Percentiles rank a stretch among this genome's conserved stretches.
These are phyloP conservation scores for Sigmodon hispidus DNA, from an alignment of 2,113 vertebrate genomes.

Conservation along the genomic window DNA sequence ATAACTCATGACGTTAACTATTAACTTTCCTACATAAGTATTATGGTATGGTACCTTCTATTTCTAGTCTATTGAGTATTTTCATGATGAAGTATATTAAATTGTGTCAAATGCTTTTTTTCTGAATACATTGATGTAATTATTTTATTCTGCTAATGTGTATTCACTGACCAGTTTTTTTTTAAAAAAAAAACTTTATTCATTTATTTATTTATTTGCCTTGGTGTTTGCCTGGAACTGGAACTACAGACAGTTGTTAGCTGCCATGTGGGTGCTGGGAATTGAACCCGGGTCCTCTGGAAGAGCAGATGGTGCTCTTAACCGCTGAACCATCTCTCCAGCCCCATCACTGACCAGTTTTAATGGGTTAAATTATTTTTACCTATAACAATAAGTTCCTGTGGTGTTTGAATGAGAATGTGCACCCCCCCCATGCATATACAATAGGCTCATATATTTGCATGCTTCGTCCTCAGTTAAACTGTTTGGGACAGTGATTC, in stretches of 20 bases:
- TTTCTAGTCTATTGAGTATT: neutral
- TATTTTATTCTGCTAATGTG: neutral
- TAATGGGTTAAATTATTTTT: neutral
- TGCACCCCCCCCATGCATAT: fast-evolving
- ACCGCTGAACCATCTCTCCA: no score
- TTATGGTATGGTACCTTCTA: neutral
- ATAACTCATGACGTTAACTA: neutral
- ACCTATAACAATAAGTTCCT: neutral
- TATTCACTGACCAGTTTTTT: neutral
- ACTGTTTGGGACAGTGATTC: neutral
- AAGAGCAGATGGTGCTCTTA: no score
- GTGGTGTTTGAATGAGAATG: neutral
- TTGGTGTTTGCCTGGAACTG: no score
- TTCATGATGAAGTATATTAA: neutral
- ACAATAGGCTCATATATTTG: neutral
- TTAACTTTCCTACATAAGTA: neutral
- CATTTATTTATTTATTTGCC: no score
- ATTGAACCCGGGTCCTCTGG: no score
- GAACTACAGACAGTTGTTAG: no score
- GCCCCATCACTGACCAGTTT: neutral
- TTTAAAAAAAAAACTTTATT: no score
- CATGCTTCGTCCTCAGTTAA: neutral
- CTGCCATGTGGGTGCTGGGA: no score
- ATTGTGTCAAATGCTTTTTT: neutral
- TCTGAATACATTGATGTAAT: neutral